These are phyloP conservation scores for Corythornis vintsioides DNA, from an alignment of 2,113 vertebrate species.

Conservation along the genomic window DNA sequence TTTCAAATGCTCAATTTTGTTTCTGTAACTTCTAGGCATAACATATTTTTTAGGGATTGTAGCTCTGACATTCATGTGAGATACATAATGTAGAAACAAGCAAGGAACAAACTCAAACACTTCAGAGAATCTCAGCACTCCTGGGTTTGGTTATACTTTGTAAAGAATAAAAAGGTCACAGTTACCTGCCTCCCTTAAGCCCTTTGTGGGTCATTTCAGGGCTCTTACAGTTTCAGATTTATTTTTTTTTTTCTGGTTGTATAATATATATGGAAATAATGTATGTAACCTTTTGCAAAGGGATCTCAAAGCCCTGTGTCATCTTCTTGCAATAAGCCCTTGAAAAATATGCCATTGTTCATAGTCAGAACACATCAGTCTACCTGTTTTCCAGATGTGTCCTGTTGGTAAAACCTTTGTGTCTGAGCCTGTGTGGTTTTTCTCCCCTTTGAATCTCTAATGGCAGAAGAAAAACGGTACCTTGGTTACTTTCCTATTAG, in stretches of 20 bases:
- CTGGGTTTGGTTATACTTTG: neutral
- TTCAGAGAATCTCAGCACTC: neutral
- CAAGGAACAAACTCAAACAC: neutral
- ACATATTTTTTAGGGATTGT: neutral
- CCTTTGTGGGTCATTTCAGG: neutral
- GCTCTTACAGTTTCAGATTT: neutral
- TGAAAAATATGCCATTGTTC: neutral
- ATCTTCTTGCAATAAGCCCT: neutral
- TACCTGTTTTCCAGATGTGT: neutral
- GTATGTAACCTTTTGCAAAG: neutral
- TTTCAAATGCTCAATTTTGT: neutral
- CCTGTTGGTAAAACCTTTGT: neutral
- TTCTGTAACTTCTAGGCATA: neutral
- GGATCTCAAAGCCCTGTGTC: neutral
- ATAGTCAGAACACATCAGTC: neutral
- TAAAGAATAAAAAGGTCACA: neutral
- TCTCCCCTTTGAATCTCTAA: too few relatives aligned
- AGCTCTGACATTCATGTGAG: neutral
- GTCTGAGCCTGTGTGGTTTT: neutral
- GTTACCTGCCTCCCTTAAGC: neutral
- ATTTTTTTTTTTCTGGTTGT: neutral
- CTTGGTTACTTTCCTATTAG: fast-evolving
- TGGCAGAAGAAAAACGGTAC: fast-evolving
- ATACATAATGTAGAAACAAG: neutral
- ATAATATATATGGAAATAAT: neutral